Evolutionary conservation across 2,113 vertebrate genomes (phyloP).

Genomic region (Otocyon megalotis): DNA sequence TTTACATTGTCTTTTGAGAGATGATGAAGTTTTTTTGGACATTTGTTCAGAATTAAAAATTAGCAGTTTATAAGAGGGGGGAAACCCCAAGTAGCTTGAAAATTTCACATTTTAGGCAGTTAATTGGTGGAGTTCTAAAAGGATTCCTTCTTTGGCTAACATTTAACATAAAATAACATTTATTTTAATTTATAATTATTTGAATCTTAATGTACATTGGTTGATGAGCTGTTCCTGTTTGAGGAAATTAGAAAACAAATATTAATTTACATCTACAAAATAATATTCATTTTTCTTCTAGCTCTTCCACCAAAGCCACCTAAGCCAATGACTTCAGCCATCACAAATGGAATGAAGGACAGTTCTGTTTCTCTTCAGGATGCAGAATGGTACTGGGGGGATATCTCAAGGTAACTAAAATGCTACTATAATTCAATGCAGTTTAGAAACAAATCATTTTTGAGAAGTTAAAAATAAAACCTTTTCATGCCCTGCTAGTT

Average conservation of each 20-base stretch:
- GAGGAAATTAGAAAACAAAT: constrained; percentile 57
- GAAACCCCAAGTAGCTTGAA: constrained; percentile 15
- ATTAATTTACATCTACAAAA: constrained; percentile 50
- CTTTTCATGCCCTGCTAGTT: constrained; percentile 12
- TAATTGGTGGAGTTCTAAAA: constrained; percentile 31
- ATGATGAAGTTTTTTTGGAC: not conserved
- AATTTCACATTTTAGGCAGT: constrained; percentile 44
- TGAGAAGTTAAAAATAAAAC: constrained; percentile 54
- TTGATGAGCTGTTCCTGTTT: constrained; percentile 51
- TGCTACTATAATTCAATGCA: constrained; percentile 58
- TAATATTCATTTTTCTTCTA: constrained; percentile 82
- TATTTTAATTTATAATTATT: constrained; percentile 60
- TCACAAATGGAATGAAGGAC: constrained; percentile 91
- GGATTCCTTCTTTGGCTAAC: not conserved
- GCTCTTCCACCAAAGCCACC: constrained; percentile 96
- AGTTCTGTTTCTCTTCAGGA: constrained; percentile 91
- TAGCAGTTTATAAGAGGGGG: constrained; percentile 21
- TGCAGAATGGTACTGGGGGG: constrained; percentile 98
- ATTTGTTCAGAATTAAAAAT: constrained; percentile 49
- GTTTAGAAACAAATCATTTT: constrained; percentile 1
- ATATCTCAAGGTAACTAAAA: constrained; percentile 93
- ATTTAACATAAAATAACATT: constrained; percentile 47
- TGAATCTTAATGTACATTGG: constrained; percentile 23
- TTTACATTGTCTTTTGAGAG: constrained; percentile 55
- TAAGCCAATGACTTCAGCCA: constrained; percentile 91